Base-by-base conservation (phyloP, 2,888 invertebrate species). In the Zelleria hepariella region DNA sequence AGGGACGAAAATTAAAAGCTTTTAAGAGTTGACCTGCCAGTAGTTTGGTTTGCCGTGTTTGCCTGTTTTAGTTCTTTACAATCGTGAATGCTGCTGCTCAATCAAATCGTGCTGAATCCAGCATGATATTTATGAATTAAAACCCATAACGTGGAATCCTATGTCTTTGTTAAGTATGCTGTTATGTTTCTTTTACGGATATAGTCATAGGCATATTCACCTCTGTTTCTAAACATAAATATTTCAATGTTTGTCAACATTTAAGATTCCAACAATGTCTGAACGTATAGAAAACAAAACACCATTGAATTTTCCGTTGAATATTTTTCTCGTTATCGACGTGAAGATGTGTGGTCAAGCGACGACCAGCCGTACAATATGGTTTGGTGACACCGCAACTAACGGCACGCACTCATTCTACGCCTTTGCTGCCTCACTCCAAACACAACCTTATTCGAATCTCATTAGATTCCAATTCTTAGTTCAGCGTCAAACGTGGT, bases 331-430 rank as follows among this genome's bases (percentile, higher is more conserved):
- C 42, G 23, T 49, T 57, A 20, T 58, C 49, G n/a, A 49, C 21
- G 51, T 58, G 74, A 74, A 71, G 62, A 65, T 63, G 63, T 68
- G 64, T 66, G 71, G 71, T 72, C 70, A 75, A 73, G 62, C 57
- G 60, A 10, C 61, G 25, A 69, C 67, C 67, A 69, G 26, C n/a
- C 20, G 67, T 25, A 79, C 75, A 78, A 79, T 82, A 78, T 76
- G 71, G 70, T 74, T 73, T 75, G 77, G 81, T 75, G 83, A 85
- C 84, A 83, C 72, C 73, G 74, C 71, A 74, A 68, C 69, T 72
- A 86, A 86, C 86, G 86, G 86, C 68, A 65, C 67, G 79, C 70
- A 72, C 84, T 77, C 78, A 80, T 82, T 85, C 77, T 58, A 59
- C 63, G 60, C 64, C 62, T 65, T 66, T 27, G 15, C 6, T 18